phyloP scores from a whole-genome alignment of 2,797 vertebrate species.

The Xenopus petersii region DNA sequence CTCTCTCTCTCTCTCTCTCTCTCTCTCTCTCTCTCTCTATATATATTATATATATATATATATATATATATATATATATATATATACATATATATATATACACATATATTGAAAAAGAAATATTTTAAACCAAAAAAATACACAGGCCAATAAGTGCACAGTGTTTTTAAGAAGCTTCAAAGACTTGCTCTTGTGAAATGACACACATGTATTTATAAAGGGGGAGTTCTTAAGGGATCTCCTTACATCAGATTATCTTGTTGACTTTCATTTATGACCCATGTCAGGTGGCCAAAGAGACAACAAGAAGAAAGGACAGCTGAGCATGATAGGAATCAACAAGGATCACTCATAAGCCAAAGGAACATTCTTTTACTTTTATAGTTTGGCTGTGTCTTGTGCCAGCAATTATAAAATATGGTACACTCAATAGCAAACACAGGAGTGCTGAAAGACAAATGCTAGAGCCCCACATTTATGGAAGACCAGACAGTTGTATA shows the following conservation, averaged over 20 bases:
- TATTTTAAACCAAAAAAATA: too few relatives aligned
- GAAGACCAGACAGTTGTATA: slow-evolving; percentile 69
- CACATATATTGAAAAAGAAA: too few relatives aligned
- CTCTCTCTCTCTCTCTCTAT: too few relatives aligned
- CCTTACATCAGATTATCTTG: slow-evolving; percentile 29
- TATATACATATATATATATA: neutral
- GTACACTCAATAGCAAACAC: slow-evolving; percentile 60
- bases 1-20: too few relatives aligned
- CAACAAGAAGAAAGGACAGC: slow-evolving; percentile 45
- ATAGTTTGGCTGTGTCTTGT: slow-evolving; percentile 56
- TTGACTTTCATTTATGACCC: slow-evolving; percentile 1
- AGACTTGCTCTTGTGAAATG: too few relatives aligned
- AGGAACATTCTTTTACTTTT: slow-evolving; percentile 50
- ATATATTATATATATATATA: too few relatives aligned
- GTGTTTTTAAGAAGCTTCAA: too few relatives aligned
- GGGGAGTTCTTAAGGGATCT: neutral
- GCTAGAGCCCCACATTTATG: slow-evolving; percentile 60
- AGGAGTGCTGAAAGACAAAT: slow-evolving; percentile 68
- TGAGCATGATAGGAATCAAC: slow-evolving; percentile 36
- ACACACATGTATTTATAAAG: neutral
- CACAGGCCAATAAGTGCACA: too few relatives aligned
- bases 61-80: too few relatives aligned
- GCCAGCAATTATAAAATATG: slow-evolving; percentile 66
- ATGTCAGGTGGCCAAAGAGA: slow-evolving; percentile 37
- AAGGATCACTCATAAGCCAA: slow-evolving; percentile 21